These are phyloP conservation scores for Crambe crambe DNA, from an alignment of 37 sponge, comb jelly and placozoan genomes.

Conservation along the genomic window DNA sequence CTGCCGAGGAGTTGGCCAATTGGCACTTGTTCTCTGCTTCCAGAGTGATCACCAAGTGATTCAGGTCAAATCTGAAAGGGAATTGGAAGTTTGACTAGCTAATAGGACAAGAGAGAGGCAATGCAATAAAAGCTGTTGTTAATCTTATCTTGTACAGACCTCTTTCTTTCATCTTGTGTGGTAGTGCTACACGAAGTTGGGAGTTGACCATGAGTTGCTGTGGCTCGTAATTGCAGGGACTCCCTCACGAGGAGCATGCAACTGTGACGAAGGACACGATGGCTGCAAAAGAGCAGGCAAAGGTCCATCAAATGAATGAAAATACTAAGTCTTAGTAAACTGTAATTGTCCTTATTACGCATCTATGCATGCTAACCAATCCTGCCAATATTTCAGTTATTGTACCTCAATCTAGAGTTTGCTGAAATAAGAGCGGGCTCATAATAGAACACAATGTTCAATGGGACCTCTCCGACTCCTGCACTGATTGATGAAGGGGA, in stretches of 20 bases:
- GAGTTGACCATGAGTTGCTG: conserved; percentile 13
- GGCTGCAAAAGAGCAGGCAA: conserved; percentile 7
- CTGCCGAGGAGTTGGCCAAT: conserved; percentile 15
- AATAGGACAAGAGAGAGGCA: not conserved
- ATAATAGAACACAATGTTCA: conserved; percentile 48
- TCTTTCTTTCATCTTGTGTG: not conserved
- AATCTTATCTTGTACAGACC: not conserved
- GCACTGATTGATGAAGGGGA: not conserved
- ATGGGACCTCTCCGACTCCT: conserved; percentile 19
- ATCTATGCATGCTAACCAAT: not conserved
- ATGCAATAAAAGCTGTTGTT: not conserved
- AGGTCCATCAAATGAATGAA: not conserved
- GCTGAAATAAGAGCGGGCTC: conserved; percentile 37
- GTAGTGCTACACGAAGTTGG: not conserved
- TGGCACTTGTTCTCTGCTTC: conserved; percentile 58
- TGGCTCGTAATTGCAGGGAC: conserved; percentile 37
- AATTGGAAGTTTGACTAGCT: too few species aligned
- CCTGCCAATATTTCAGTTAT: not conserved
- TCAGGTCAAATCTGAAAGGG: conserved; percentile 48
- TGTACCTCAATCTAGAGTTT: conserved; percentile 38
- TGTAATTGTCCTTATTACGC: not conserved
- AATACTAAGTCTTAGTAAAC: not conserved
- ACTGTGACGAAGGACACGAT: conserved; percentile 48
- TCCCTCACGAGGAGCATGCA: conserved; percentile 28
- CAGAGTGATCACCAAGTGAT: conserved; percentile 49